Conservation (phyloP, 2,888 invertebrate species). For the Torymus auratus region DNA sequence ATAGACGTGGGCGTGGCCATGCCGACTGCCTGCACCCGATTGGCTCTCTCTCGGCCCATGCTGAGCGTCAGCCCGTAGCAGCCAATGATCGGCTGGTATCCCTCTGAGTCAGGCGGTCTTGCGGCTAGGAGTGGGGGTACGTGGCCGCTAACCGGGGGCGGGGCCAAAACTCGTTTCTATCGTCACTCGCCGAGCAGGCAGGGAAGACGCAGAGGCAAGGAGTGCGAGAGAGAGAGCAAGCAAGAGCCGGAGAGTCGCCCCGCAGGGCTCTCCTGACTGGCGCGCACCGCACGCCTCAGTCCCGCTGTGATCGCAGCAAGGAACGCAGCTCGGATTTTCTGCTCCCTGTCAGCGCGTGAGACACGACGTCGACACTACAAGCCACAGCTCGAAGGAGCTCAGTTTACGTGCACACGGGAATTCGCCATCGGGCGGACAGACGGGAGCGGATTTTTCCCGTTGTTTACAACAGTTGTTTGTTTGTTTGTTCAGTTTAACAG, state of each 20-base stretch:
- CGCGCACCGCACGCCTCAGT: constrained; percentile 75
- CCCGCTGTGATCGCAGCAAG: constrained; percentile 77
- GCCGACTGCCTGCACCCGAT: background rate
- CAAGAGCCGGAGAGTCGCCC: constrained; percentile 35
- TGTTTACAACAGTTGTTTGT: too few relatives aligned
- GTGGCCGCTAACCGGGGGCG: too few relatives aligned
- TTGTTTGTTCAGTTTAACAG: too few relatives aligned
- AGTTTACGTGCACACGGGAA: too few relatives aligned
- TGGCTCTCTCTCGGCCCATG: too few relatives aligned
- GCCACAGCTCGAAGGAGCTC: background rate
- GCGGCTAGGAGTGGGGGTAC: too few relatives aligned
- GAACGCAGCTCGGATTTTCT: constrained; percentile 68
- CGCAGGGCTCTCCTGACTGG: constrained; percentile 62
- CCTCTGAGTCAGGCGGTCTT: too few relatives aligned
- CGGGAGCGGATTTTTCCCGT: background rate
- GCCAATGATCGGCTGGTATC: too few relatives aligned
- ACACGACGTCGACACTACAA: background rate
- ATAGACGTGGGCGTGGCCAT: constrained; percentile 5
- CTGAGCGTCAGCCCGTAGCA: too few relatives aligned
- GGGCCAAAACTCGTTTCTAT: too few relatives aligned
- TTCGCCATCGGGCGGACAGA: background rate
- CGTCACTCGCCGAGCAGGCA: too few relatives aligned
- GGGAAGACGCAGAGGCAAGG: background rate
- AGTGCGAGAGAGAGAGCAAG: background rate
- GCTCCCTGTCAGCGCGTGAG: constrained; percentile 10